Evolutionary conservation across 2,888 invertebrate species (phyloP).

Genomic region (Sesamia inferens): DNA sequence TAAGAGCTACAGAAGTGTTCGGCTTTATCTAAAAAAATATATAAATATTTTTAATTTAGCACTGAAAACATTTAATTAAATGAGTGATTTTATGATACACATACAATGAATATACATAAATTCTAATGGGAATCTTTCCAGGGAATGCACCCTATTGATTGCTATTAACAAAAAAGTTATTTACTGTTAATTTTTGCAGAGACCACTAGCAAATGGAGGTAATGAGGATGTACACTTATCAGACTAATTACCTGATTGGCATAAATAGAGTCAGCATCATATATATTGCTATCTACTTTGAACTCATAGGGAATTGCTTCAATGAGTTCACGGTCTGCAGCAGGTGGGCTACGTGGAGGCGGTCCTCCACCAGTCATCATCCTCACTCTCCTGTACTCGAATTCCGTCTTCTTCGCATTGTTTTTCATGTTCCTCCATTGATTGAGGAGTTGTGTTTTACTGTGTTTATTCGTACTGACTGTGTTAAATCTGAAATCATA

Average conservation of each 20-base stretch:
- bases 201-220: neutral
- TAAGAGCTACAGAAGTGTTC: too few relatives aligned
- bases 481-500: too few relatives aligned
- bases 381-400: neutral
- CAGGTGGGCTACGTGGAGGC: neutral
- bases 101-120: neutral
- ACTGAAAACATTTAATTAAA: neutral
- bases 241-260: neutral
- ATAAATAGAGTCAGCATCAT: neutral
- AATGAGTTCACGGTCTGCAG: too few relatives aligned
- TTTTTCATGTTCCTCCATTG: neutral
- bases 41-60: neutral
- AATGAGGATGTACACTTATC: neutral
- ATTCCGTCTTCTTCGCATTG: neutral
- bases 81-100: too few relatives aligned
- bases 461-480: too few relatives aligned
- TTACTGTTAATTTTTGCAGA: neutral
- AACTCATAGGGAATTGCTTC: neutral
- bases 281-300: neutral
- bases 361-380: neutral
- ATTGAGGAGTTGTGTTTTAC: too few relatives aligned
- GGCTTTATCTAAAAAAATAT: neutral
- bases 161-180: neutral
- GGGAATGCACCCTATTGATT: neutral
- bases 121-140: neutral